Evolutionary conservation across 2,797 vertebrate genomes (phyloP).

Genomic region (Chaenodraco wilsoni): DNA sequence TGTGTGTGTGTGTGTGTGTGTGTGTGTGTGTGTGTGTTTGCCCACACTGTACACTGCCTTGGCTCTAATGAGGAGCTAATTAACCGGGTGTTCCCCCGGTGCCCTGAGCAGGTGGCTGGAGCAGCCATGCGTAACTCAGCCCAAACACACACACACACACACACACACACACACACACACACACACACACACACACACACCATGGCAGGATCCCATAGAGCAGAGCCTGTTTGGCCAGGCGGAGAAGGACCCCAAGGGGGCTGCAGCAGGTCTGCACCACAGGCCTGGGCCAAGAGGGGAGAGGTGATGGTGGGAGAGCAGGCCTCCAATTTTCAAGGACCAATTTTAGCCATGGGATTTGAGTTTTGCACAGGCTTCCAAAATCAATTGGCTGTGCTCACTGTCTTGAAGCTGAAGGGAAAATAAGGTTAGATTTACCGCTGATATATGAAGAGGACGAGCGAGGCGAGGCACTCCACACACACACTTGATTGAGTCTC

Average conservation of each 20-base stretch:
- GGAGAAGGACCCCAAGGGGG: conserved; percentile 44
- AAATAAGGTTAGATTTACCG: conserved; percentile 73
- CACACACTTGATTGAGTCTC: conserved; percentile 41
- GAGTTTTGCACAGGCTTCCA: conserved; percentile 68
- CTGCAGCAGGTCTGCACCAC: conserved; percentile 60
- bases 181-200: conserved; percentile 39
- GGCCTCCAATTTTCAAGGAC: conserved; percentile 69
- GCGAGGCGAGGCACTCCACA: conserved; percentile 48
- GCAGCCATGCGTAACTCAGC: conserved; percentile 74
- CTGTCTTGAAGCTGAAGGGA: conserved; percentile 58
- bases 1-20: conserved; percentile 14
- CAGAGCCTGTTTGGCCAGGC: conserved; percentile 59
- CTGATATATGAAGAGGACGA: conserved; percentile 59
- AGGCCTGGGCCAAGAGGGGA: conserved; percentile 48
- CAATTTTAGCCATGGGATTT: conserved; percentile 74
- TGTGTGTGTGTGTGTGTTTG: conserved; percentile 17
- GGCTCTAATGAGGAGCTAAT: conserved; percentile 80
- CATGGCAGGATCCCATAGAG: conserved; percentile 59
- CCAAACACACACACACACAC: conserved; percentile 48
- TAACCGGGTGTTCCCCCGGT: conserved; percentile 75
- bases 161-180: conserved; percentile 9
- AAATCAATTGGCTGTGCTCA: conserved; percentile 76
- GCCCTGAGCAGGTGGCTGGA: conserved; percentile 79
- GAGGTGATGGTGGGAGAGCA: conserved; percentile 44
- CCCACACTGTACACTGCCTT: conserved; percentile 49